Base-by-base conservation (phyloP, 2,797 vertebrate genomes). In the Sebastes melanostomus region DNA sequence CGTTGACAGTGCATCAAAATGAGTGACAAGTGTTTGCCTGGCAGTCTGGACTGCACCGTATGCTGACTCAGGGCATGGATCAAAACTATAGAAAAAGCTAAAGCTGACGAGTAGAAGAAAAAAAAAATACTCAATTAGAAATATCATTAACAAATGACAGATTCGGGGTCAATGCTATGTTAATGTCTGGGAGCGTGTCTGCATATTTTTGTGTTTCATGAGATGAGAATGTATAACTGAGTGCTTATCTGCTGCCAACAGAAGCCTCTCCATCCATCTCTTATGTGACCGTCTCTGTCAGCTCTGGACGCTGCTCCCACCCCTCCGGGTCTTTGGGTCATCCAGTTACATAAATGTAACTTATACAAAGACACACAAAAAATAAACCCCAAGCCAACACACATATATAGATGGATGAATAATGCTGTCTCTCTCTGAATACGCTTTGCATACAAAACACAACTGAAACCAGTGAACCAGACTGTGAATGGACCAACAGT, bases 201-300 rank as follows among this genome's bases (percentile, higher is more conserved):
- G 30, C 9, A 2, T 46, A 54, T 24, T 66, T 38, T 42, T 50
- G 32, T 71, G 59, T 73, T 75, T 80, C 24, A 56, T 34, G 69
- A 66, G 42, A 78, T 2, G 65, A 75, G 61, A 27, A n/a, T 5
- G 30, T 50, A 32, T 20, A 69, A 82, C 59, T 2, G 38, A 58
- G 32, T 2, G 73, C 63, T 90, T 87, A 90, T 90, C 87, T 75
- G 63, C 75, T 36, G 73, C 72, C 32, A 75, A 36, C 90, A 91
- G 89, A 80, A 81, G 86, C 61, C 8, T 71, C 71, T 70, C 78
- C 65, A 65, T 80, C 32, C 50, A 20, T 78, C 86, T 81, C 75
- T 77, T 3, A 6, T 75, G 83, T 22, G 52, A 77, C 78, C 25
- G 20, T 80, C 73, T 73, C 22, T 75, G 52, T 85, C 83, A 81